Percentiles rank a stretch among this genome's conserved stretches.
Conservation (phyloP, 2,797 vertebrate species). For the Cheirogaleus major region DNA sequence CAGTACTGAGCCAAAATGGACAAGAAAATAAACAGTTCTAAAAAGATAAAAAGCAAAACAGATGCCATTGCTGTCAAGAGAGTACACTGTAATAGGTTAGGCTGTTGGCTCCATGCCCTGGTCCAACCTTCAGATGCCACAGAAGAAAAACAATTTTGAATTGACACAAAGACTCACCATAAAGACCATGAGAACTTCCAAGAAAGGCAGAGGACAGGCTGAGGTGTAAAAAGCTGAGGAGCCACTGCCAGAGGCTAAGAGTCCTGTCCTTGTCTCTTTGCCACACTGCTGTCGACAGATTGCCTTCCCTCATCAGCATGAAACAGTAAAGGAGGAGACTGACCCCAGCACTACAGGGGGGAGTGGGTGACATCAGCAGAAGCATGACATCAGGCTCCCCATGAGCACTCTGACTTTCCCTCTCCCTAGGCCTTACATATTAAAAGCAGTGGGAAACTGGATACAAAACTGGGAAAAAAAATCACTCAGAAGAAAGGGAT, state of each 20-base stretch:
- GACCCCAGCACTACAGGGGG: not conserved
- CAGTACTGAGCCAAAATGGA: constrained; percentile 17
- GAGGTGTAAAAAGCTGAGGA: not conserved
- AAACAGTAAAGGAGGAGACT: not conserved
- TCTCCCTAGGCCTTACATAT: not conserved
- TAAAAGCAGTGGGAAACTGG: not conserved
- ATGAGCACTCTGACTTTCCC: not conserved
- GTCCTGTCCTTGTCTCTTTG: not conserved
- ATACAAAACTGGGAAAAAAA: not conserved
- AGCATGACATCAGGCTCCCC: not conserved
- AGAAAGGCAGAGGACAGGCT: not conserved
- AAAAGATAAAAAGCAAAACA: constrained; percentile 4
- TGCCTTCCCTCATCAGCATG: no score
- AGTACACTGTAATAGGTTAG: not conserved
- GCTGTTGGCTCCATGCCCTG: not conserved
- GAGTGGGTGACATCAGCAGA: not conserved
- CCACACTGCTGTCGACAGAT: not conserved
- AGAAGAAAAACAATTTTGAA: not conserved
- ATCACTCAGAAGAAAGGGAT: not conserved
- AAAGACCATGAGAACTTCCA: not conserved
- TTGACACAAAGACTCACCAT: not conserved
- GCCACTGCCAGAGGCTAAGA: not conserved
- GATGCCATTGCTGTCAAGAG: not conserved
- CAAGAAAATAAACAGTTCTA: constrained; percentile 19
- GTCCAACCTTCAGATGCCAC: not conserved